A percentile compares a stretch with the other conserved stretches of the same genome.
These are phyloP conservation scores for Pogoniulus pusillus DNA, from an alignment of 2,797 vertebrate genomes.

Conservation along the genomic window DNA sequence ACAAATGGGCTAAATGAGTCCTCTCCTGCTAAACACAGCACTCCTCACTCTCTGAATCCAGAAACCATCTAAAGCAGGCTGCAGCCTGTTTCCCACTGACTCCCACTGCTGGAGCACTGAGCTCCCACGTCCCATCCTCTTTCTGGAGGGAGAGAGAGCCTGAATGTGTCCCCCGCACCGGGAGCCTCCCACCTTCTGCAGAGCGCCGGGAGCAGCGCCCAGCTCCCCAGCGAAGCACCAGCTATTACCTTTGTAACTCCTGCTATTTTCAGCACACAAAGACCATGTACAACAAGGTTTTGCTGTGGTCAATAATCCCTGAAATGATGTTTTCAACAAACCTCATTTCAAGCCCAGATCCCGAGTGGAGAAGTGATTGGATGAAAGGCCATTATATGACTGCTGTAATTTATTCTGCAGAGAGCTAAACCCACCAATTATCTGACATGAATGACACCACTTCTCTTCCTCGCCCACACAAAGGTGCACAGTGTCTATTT, in stretches of 20 bases:
- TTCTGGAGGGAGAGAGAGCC: not conserved
- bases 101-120: fast-evolving
- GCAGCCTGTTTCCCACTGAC: not conserved
- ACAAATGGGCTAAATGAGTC: not conserved
- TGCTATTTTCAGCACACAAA: constrained; percentile 67
- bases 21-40: not conserved
- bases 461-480: constrained; percentile 72
- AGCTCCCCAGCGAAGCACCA: constrained; percentile 42
- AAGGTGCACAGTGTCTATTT: constrained; percentile 71
- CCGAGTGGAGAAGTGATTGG: constrained; percentile 71
- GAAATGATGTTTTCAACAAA: constrained; percentile 70
- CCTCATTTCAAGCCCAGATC: constrained; percentile 71
- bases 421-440: constrained; percentile 75
- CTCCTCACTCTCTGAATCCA: not conserved
- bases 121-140: not conserved
- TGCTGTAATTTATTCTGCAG: constrained; percentile 74
- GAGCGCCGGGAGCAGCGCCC: not conserved
- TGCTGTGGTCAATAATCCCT: constrained; percentile 61
- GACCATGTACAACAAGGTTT: constrained; percentile 63
- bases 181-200: not conserved
- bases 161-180: not conserved
- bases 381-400: constrained; percentile 73
- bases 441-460: constrained; percentile 74
- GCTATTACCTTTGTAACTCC: constrained; percentile 61
- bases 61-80: fast-evolving